These are phyloP conservation scores for Plectrocnemia conspersa DNA, from an alignment of 1,140 invertebrate genomes.

Conservation along the genomic window DNA sequence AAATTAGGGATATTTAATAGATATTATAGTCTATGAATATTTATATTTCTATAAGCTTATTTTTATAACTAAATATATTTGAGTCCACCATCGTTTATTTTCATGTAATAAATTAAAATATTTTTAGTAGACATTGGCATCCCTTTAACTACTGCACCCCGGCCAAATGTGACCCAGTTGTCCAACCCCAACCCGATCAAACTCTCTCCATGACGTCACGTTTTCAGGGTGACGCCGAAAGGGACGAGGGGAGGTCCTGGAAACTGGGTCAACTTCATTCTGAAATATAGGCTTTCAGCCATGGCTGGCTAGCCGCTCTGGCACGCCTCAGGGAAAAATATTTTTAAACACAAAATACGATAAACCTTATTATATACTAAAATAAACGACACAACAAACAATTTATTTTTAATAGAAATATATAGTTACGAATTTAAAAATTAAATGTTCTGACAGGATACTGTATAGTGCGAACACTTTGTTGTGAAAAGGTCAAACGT, in stretches of 20 bases:
- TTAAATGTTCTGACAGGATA: too few relatives aligned
- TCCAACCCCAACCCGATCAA: conserved; percentile 35
- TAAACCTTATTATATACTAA: too few relatives aligned
- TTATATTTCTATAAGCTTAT: too few relatives aligned
- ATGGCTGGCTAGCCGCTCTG: conserved; percentile 4
- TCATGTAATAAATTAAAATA: not conserved
- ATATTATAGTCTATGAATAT: not conserved
- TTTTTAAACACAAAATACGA: too few relatives aligned
- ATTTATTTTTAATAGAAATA: not conserved
- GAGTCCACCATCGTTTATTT: conserved; percentile 5
- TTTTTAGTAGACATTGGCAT: conserved; percentile 17
- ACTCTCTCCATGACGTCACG: conserved; percentile 42
- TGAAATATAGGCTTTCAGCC: conserved; percentile 40
- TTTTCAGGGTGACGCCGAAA: conserved; percentile 7
- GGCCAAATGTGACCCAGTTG: conserved; percentile 43
- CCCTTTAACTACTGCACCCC: conserved; percentile 24
- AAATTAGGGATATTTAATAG: not conserved
- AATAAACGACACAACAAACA: not conserved
- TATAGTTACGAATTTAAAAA: too few relatives aligned
- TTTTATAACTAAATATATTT: too few relatives aligned
- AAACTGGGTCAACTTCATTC: conserved; percentile 46
- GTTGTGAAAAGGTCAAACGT: too few relatives aligned
- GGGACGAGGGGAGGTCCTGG: conserved; percentile 15
- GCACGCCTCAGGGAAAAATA: too few relatives aligned
- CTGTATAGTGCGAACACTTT: too few relatives aligned